phyloP scores from a whole-genome alignment of 2,797 vertebrate species.

The Pseudopleuronectes americanus region DNA sequence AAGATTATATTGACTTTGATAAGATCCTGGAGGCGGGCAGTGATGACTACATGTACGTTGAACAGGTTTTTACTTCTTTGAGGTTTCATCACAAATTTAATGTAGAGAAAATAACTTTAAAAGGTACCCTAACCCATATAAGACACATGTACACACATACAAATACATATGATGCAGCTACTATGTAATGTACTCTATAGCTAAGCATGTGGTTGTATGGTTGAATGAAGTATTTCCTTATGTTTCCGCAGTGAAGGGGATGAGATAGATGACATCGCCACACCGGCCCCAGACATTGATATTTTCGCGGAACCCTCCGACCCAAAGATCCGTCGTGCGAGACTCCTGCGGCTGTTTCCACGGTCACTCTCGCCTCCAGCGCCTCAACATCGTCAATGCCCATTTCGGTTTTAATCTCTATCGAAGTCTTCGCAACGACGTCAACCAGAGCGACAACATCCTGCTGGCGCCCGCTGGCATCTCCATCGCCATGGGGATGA shows the following conservation, averaged over 20 bases:
- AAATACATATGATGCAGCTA: too few relatives aligned
- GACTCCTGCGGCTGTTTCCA: conserved; percentile 92
- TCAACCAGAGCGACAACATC: conserved; percentile 89
- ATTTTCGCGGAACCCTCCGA: conserved; percentile 83
- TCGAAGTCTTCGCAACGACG: conserved; percentile 86
- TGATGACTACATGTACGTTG: conserved; percentile 81
- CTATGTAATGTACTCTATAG: too few relatives aligned
- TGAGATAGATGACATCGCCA: conserved; percentile 87
- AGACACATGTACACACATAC: too few relatives aligned
- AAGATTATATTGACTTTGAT: conserved; percentile 94
- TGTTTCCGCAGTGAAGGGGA: conserved; percentile 80
- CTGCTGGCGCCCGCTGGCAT: conserved; percentile 95
- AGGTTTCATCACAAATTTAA: neutral
- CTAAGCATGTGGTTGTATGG: too few relatives aligned
- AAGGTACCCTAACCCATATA: too few relatives aligned
- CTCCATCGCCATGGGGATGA: conserved; percentile 95
- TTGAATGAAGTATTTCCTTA: conserved; percentile 5
- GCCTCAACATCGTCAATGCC: conserved; percentile 91
- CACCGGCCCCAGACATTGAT: conserved; percentile 85
- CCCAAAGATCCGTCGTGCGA: conserved; percentile 84
- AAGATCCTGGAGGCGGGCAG: conserved; percentile 85
- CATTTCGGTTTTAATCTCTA: conserved; percentile 94
- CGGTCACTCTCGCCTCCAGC: conserved; percentile 91
- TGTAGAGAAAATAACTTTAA: neutral
- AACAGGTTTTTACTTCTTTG: neutral